Evolutionary conservation across 1,140 invertebrate genomes (phyloP).

Genomic region (Caenorhabditis remanei): DNA sequence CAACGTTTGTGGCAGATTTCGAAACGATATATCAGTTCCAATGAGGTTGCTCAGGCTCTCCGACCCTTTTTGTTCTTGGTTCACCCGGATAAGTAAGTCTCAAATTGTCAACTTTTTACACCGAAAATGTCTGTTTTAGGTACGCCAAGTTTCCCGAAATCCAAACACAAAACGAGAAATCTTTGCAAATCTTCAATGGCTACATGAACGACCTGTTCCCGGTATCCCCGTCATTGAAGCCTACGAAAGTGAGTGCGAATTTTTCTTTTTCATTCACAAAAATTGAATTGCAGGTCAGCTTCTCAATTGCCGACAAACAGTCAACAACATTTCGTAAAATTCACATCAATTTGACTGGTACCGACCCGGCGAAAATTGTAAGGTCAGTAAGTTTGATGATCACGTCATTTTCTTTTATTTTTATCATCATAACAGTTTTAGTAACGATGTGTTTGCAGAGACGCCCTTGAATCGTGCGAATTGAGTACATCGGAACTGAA

Average conservation of each 20-base stretch:
- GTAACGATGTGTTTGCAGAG: slow-evolving; percentile 47
- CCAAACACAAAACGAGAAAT: slow-evolving; percentile 62
- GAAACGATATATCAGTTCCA: slow-evolving; percentile 43
- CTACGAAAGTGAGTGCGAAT: slow-evolving; percentile 47
- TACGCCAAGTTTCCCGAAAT: slow-evolving; percentile 57
- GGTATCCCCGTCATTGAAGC: slow-evolving; percentile 47
- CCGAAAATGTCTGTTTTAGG: not conserved
- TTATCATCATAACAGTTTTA: not conserved
- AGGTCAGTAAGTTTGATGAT: slow-evolving; percentile 42
- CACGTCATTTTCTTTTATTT: not conserved
- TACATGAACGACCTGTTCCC: slow-evolving; percentile 65
- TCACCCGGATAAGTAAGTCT: slow-evolving; percentile 57
- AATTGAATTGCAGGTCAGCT: slow-evolving; percentile 49
- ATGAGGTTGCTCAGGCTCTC: slow-evolving; percentile 52
- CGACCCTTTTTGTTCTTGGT: slow-evolving; percentile 61
- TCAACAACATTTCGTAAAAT: slow-evolving; percentile 59
- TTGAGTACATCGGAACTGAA: slow-evolving; percentile 23
- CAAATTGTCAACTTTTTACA: not conserved
- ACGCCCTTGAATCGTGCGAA: slow-evolving; percentile 64
- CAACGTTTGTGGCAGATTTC: slow-evolving; percentile 24
- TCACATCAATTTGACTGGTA: slow-evolving; percentile 59
- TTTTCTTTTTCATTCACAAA: not conserved
- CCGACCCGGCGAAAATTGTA: slow-evolving; percentile 63
- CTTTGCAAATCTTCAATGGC: slow-evolving; percentile 64
- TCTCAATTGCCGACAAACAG: slow-evolving; percentile 63